A percentile compares a stretch with the other conserved stretches of the same genome.
Conservation (phyloP, 2,113 vertebrate genomes). For the Seriola aureovittata region DNA sequence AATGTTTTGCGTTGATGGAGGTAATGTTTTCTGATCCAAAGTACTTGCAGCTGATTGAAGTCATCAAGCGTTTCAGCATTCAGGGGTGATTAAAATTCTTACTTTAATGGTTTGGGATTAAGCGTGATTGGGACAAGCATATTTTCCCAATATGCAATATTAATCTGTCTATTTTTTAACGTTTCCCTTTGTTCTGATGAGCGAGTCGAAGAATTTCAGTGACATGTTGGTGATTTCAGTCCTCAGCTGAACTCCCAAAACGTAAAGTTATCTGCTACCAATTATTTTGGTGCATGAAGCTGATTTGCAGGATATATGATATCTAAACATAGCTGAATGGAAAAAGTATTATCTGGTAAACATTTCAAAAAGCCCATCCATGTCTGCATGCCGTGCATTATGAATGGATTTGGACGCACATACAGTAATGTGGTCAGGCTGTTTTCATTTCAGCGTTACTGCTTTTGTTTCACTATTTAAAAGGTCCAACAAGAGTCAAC, state of each 20-base stretch:
- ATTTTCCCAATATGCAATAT: constrained; percentile 22
- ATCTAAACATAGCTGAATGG: constrained; percentile 47
- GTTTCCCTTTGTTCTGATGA: background rate
- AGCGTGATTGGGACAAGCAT: background rate
- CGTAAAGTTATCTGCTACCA: constrained; percentile 40
- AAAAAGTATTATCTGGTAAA: constrained; percentile 46
- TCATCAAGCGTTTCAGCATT: constrained; percentile 16
- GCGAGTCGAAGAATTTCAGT: background rate
- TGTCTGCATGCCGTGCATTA: background rate
- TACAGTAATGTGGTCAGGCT: background rate
- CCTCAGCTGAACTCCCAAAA: constrained; percentile 37
- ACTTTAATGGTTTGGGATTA: constrained; percentile 18
- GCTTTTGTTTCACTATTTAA: constrained; percentile 12
- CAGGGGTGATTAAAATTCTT: constrained; percentile 6
- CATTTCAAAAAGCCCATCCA: constrained; percentile 25
- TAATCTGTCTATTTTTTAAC: background rate
- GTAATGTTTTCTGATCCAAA: background rate
- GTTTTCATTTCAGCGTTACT: constrained; percentile 34
- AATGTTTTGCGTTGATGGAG: background rate
- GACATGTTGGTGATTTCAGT: constrained; percentile 35
- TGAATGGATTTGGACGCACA: constrained; percentile 7
- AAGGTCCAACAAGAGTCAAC: constrained; percentile 24
- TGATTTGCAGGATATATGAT: constrained; percentile 33
- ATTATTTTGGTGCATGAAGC: constrained; percentile 40
- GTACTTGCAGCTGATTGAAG: constrained; percentile 16